These are phyloP conservation scores for Peromyscus leucopus DNA, from an alignment of 2,113 vertebrate genomes.

Conservation along the genomic window DNA sequence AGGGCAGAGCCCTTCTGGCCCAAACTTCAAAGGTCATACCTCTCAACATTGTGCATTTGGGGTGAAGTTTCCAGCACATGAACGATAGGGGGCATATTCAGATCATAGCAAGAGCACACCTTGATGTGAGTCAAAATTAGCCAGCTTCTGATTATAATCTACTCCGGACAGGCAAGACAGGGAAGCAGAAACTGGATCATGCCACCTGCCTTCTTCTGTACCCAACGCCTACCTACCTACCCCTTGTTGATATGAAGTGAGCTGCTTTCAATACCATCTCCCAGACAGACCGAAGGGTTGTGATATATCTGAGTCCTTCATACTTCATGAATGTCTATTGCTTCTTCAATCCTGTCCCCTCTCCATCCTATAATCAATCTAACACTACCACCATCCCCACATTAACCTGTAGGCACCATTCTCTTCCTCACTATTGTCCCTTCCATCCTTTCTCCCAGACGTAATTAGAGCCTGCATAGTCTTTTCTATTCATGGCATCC, in stretches of 20 bases:
- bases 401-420: fast-evolving
- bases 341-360: background rate
- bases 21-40: background rate
- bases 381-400: background rate
- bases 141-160: background rate
- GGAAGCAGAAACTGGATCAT: background rate
- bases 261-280: background rate
- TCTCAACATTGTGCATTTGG: background rate
- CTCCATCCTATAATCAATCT: too few relatives aligned
- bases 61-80: background rate
- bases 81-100: background rate
- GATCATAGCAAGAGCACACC: background rate
- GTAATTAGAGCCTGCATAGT: background rate
- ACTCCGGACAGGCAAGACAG: fast-evolving
- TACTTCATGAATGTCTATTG: background rate
- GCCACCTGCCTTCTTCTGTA: background rate
- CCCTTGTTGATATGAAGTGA: background rate
- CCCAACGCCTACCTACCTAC: fast-evolving
- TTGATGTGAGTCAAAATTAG: background rate
- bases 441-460: background rate
- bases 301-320: background rate
- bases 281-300: background rate
- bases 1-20: background rate
- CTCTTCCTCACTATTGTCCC: background rate
- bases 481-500: background rate